These are phyloP conservation scores for Hermaeophaga mercurialis DNA, from an alignment of 2,888 invertebrate species.

Conservation along the genomic window DNA sequence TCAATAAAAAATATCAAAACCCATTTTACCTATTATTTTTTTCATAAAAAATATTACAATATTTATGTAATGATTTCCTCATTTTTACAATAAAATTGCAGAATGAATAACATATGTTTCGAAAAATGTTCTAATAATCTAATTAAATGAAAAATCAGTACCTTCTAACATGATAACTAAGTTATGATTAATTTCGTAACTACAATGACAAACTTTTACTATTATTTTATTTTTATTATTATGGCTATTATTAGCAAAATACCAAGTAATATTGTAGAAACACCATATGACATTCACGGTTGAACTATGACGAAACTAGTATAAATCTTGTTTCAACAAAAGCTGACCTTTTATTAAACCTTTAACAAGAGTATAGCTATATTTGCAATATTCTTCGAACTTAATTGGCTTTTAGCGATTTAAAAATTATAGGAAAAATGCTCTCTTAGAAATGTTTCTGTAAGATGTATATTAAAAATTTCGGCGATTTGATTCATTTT, in stretches of 20 bases:
- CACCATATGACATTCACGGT: neutral
- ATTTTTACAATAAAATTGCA: neutral
- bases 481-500: neutral
- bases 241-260: no score
- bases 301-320: neutral
- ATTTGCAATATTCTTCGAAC: no score
- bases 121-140: no score
- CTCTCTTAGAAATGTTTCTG: neutral
- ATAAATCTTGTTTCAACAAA: neutral
- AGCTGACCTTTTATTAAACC: neutral
- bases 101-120: no score
- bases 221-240: no score
- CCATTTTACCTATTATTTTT: neutral
- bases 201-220: no score
- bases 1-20: conserved; percentile 12
- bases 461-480: neutral
- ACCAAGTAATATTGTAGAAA: no score
- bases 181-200: no score
- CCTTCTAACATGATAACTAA: no score
- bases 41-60: neutral
- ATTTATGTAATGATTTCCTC: neutral
- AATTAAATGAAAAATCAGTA: no score
- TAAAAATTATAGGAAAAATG: no score
- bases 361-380: neutral
- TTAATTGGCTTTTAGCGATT: no score